These are phyloP conservation scores for Drosophila sechellia DNA, from an alignment of 1,140 invertebrate genomes.

Conservation along the genomic window DNA sequence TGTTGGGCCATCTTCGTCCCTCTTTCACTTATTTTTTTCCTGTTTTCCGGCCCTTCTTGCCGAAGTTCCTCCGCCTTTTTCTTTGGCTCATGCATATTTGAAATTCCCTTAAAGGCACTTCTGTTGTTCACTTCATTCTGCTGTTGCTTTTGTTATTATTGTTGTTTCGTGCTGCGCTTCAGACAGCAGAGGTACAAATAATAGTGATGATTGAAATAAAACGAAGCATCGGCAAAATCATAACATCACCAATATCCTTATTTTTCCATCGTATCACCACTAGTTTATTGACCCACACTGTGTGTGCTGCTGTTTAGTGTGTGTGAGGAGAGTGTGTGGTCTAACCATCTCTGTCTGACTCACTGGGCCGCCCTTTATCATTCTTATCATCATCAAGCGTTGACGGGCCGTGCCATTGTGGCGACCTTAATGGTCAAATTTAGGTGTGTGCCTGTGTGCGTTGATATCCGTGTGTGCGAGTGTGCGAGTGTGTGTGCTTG, in stretches of 20 bases:
- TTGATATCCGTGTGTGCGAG: conserved; percentile 8
- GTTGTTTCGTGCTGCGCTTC: conserved; percentile 30
- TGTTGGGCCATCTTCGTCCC: conserved; percentile 2
- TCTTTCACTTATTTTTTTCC: background rate
- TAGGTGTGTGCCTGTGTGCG: conserved; percentile 37
- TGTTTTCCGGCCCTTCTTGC: background rate
- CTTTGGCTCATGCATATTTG: conserved; percentile 78
- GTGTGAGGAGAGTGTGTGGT: background rate
- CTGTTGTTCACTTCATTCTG: conserved; percentile 62
- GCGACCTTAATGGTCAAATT: conserved; percentile 78
- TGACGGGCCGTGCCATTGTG: conserved; percentile 72
- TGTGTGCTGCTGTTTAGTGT: conserved; percentile 51
- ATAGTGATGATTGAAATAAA: background rate
- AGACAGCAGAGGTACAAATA: background rate
- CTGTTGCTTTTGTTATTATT: conserved; percentile 34
- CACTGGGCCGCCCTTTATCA: conserved; percentile 16
- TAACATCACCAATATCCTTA: too few species aligned
- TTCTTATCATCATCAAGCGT: conserved; percentile 70
- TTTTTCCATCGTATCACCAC: background rate
- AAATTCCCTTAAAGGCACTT: conserved; percentile 83
- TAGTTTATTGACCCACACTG: background rate
- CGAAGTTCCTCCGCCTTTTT: conserved; percentile 30
- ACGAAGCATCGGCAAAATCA: too few species aligned
- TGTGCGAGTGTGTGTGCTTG: conserved; percentile 12
- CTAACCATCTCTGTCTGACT: conserved; percentile 9